phyloP scores from a whole-genome alignment of 2,113 vertebrate genomes.

The Cavia aperea region DNA sequence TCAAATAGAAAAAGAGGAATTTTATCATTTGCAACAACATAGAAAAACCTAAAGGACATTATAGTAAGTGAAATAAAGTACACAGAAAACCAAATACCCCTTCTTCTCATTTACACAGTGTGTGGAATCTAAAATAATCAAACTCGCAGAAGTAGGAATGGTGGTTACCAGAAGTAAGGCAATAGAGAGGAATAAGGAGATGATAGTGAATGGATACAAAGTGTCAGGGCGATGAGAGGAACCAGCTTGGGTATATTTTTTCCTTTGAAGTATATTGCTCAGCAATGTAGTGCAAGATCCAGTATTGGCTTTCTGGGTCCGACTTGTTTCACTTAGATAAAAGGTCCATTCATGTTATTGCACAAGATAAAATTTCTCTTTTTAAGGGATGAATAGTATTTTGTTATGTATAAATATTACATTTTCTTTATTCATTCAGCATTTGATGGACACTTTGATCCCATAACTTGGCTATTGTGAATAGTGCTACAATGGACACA shows the following conservation, averaged over 20 bases:
- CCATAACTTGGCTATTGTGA: neutral
- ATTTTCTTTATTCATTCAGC: neutral
- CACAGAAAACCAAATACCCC: neutral
- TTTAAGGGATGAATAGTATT: neutral
- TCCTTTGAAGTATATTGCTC: neutral
- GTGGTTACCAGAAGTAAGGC: neutral
- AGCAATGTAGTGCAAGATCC: neutral
- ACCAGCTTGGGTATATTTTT: neutral
- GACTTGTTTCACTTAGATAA: neutral
- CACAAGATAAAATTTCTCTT: neutral
- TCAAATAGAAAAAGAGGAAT: neutral
- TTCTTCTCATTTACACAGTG: fast-evolving
- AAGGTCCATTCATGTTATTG: neutral
- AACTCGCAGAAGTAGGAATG: neutral
- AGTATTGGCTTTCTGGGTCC: neutral
- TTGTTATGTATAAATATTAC: neutral
- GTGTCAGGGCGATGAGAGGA: neutral
- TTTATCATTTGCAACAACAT: neutral
- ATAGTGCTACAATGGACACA: neutral
- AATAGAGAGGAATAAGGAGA: neutral
- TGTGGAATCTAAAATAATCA: neutral
- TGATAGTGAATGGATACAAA: neutral
- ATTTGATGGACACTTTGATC: neutral
- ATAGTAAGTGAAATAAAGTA: neutral
- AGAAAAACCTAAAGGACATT: neutral